Base-by-base conservation (phyloP, 2,888 invertebrate genomes). In the Pammene aurita region DNA sequence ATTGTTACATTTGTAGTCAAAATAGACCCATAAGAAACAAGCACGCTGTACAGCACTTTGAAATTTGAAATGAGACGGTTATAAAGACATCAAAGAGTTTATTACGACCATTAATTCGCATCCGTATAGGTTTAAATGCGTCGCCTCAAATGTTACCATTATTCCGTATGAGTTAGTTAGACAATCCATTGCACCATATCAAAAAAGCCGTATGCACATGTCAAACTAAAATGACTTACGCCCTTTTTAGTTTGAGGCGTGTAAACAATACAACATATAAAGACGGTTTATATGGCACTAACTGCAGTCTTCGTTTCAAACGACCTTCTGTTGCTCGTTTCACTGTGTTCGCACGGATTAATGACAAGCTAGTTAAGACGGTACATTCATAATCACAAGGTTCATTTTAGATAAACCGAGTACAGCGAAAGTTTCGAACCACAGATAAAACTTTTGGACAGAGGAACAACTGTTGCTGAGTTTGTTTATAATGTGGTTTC, bases 251-350 rank as follows among this genome's bases (percentile, higher is more conserved):
- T 44, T 26, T 10, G 26, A n/a, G n/a, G n/a, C 54, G 46, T 18
- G 38, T 60, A 61, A 63, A 68, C 68, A 68, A 68, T 64, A 50
- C 52, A 50, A 52, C 57, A 54, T 64, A 58, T 52, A 57, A 62
- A 56, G 41, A 35, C 50, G 52, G 56, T 68, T 68, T 64, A 68
- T 64, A 57, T 56, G 57, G 68, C 52, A 63, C 35, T 64, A 57
- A 58, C 57, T 46, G 52, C 57, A 46, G 56, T 67, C 55, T 63
- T 41, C 62, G 35, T 56, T 34, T 58, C 57, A 64, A 64, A 63
- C 68, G 63, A 68, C 52, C 68, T 68, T 52, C 68, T 68, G 68
- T 63, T 7, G 14, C 48, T 14, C 5, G 52, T 14, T 50, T 7
- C 52, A 46, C 52, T 64, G 57, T 64, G 57, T 57, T 66, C 54